Evolutionary conservation across 2,113 vertebrate species (phyloP).

Genomic region (Phyllostomus hastatus): DNA sequence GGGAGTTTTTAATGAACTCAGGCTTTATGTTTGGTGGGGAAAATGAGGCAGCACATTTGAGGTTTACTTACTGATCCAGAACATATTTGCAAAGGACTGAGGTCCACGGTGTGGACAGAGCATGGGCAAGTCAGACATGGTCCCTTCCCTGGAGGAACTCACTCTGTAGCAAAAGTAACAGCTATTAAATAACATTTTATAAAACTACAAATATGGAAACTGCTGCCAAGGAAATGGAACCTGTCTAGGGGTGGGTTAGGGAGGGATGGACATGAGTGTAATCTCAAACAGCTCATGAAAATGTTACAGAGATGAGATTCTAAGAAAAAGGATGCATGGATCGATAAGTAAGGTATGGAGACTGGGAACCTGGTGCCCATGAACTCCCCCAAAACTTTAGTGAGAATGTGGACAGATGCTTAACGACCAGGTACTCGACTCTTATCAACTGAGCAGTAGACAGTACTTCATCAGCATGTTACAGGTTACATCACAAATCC

Average conservation of each 20-base stretch:
- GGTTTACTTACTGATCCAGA: background rate
- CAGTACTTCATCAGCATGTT: no score
- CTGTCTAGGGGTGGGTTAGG: fast-evolving
- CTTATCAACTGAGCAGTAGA: no score
- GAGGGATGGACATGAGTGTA: fast-evolving
- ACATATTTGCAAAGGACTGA: background rate
- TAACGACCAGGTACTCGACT: background rate
- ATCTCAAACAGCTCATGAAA: background rate
- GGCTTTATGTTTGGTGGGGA: background rate
- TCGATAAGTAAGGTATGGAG: background rate
- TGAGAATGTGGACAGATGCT: background rate
- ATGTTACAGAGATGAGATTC: fast-evolving
- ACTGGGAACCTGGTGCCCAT: fast-evolving
- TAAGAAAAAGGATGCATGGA: background rate
- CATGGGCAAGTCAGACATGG: background rate
- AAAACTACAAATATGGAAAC: background rate
- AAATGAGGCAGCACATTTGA: background rate
- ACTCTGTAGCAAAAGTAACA: background rate
- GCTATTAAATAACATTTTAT: background rate
- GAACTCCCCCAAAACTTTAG: background rate
- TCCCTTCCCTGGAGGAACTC: background rate
- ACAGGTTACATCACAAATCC: background rate
- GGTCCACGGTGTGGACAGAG: background rate
- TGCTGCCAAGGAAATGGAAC: background rate
- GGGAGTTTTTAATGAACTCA: background rate